Percentiles rank a stretch among this genome's conserved stretches.
phyloP scores from a whole-genome alignment of 2,113 vertebrate species.

The Sylvietta virens region DNA sequence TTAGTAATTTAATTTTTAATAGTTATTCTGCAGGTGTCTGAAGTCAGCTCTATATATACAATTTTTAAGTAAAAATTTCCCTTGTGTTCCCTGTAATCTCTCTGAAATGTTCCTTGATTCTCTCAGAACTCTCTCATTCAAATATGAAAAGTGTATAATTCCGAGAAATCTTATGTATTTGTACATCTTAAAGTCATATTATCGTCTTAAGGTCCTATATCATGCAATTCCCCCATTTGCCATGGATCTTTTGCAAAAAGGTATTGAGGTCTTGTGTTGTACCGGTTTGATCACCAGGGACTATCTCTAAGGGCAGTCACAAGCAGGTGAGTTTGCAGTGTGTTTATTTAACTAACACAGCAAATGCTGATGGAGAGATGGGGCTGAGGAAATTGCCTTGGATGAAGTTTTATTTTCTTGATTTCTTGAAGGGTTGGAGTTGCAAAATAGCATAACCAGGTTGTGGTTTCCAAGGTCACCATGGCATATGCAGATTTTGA shows the following conservation, averaged over 20 bases:
- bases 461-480: background rate
- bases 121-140: slow-evolving; percentile 68
- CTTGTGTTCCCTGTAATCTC: slow-evolving; percentile 71
- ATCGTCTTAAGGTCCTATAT: slow-evolving; percentile 34
- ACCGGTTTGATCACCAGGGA: slow-evolving; percentile 27
- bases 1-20: slow-evolving; percentile 70
- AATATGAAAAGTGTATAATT: slow-evolving; percentile 70
- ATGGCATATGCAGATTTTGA: background rate
- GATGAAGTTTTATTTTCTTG: slow-evolving; percentile 47
- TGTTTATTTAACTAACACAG: slow-evolving; percentile 55
- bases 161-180: slow-evolving; percentile 66
- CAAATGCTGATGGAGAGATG: slow-evolving; percentile 17
- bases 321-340: slow-evolving; percentile 12
- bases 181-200: slow-evolving; percentile 71
- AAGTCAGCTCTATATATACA: slow-evolving; percentile 64
- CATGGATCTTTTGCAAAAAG: slow-evolving; percentile 48
- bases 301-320: slow-evolving; percentile 26
- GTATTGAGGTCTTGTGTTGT: slow-evolving; percentile 3
- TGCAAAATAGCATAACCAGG: background rate
- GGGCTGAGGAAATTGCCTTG: background rate
- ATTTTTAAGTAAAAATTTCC: slow-evolving; percentile 69
- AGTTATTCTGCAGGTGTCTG: slow-evolving; percentile 72
- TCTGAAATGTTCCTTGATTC: slow-evolving; percentile 70
- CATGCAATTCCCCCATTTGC: slow-evolving; percentile 27
- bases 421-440: background rate